Evolutionary conservation across 2,113 vertebrate genomes (phyloP), one percentile per base, ranked within the genome.

Genomic region (Neopipo cinnamomea): DNA sequence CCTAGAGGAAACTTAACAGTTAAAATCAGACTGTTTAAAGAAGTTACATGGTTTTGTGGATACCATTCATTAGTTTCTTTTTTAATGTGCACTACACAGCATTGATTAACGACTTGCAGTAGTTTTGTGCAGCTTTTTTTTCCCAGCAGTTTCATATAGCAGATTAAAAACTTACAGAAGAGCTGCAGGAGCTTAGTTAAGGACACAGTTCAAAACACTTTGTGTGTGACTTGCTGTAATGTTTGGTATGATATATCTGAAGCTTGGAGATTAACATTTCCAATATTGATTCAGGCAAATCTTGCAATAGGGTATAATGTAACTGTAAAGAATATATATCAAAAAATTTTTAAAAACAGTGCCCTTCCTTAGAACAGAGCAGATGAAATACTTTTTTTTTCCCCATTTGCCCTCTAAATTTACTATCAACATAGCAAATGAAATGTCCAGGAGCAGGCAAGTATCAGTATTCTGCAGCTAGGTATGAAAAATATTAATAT

Each of bases 51-150:
- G 52, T 44, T 95, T 88, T 87, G 84, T 95, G 88, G 79, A 95
- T 80, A 58, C 53, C 76, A 37, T 93, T 89, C 89, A 89, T 87
- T 59, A 88, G 95, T 96, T 96, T 96, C 92, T 89, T 80, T 96
- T 92, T 97, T 94, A 96, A 95, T 94, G 83, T 95, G 47, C 83
- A 14, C 39, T 91, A 9, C 15, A 4, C 79, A 52, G 79, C 72
- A 61, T 83, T 91, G 93, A 91, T 95, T 95, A 97, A 96, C 65
- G 30, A 86, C 90, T 86, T 78, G 52, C 47, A 77, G 76, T 28
- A 68, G 75, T 75, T 86, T 37, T 16, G 33, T 96, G 82, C 76
- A 77, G 50, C 11, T 44, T 85, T 89, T 89, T 90, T 87, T 89
- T 88, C 11, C 80, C 82, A 88, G 42, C 53, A 87, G 91, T 91